phyloP scores from a whole-genome alignment of 2,888 invertebrate species.

The Beris morrisii region DNA sequence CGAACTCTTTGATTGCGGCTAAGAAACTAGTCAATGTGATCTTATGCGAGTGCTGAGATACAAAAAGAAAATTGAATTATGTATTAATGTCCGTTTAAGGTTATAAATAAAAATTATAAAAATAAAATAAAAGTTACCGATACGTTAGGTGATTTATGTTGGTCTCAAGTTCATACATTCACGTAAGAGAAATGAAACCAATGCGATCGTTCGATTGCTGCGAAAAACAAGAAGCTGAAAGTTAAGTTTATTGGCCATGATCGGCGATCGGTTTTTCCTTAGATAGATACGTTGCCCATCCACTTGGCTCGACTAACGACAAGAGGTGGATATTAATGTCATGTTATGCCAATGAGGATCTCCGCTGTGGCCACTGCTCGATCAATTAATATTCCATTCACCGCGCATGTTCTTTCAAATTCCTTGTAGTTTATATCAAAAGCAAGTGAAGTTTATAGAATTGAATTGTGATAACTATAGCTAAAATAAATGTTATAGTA shows the following conservation, averaged over 20 bases:
- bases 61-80: slow-evolving; percentile 14
- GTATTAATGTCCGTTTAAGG: slow-evolving; percentile 18
- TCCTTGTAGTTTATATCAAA: not conserved
- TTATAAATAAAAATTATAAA: slow-evolving; percentile 24
- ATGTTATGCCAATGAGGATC: slow-evolving; percentile 26
- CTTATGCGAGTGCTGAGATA: no score
- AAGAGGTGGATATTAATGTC: slow-evolving; percentile 30
- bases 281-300: slow-evolving; percentile 14
- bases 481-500: no score
- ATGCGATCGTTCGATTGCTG: slow-evolving; percentile 23
- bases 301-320: slow-evolving; percentile 20
- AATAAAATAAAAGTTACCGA: slow-evolving; percentile 23
- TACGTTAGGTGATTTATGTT: slow-evolving; percentile 37
- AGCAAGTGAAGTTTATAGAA: no score
- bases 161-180: slow-evolving; percentile 38
- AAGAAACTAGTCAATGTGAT: no score
- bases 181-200: slow-evolving; percentile 33
- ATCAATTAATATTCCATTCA: slow-evolving; percentile 7
- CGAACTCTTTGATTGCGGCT: no score
- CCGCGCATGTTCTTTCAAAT: slow-evolving; percentile 10
- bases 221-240: slow-evolving; percentile 19
- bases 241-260: slow-evolving; percentile 11
- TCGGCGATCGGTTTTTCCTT: slow-evolving; percentile 21
- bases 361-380: slow-evolving; percentile 2
- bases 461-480: no score